Percentiles rank a stretch among this genome's conserved stretches.
Evolutionary conservation across 2,888 invertebrate species (phyloP).

Genomic region (Eristalis pertinax): DNA sequence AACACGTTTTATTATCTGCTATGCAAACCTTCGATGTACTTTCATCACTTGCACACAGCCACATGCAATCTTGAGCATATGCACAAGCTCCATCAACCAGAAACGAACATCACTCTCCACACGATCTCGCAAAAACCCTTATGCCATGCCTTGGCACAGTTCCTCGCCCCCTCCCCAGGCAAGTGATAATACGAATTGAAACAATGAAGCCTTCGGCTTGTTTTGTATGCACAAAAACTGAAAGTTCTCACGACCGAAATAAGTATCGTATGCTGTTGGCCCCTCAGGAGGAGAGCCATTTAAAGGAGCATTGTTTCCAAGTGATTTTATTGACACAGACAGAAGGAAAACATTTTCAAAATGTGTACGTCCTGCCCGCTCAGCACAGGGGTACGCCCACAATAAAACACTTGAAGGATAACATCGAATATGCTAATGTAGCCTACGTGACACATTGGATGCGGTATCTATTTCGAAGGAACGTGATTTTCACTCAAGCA

Average conservation of each 20-base stretch:
- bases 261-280: neutral
- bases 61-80: no score
- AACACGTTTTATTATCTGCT: no score
- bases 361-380: neutral
- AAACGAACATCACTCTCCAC: neutral
- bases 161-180: neutral
- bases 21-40: no score
- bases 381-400: neutral
- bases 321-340: conserved; percentile 35
- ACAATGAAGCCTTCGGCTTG: neutral
- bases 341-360: conserved; percentile 25
- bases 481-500: conserved; percentile 29
- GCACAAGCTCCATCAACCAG: neutral
- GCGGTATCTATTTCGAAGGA: conserved; percentile 43
- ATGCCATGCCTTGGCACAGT: neutral
- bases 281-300: neutral
- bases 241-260: neutral
- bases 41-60: no score
- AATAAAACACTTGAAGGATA: conserved; percentile 14
- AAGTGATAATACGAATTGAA: neutral
- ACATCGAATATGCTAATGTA: conserved; percentile 46
- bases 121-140: neutral
- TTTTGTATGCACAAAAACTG: neutral
- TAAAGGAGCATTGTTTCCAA: neutral
- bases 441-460: conserved; percentile 45